Conservation (phyloP, 2,888 invertebrate genomes). For the Cryptosula pallasiana region DNA sequence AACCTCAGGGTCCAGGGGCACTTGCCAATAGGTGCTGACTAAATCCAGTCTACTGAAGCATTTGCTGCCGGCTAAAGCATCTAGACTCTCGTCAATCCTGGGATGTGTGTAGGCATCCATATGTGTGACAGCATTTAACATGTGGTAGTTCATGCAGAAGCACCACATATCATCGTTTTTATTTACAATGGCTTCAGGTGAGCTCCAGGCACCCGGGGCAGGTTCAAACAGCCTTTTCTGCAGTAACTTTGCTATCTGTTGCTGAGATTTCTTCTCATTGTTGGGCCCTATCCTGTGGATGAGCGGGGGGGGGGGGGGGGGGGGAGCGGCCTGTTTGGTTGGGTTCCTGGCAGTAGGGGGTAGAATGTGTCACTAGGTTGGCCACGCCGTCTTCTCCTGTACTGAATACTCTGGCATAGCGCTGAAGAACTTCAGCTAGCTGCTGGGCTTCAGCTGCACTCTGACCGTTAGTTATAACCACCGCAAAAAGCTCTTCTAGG, state of each 20-base stretch:
- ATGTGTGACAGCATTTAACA: conserved; percentile 24
- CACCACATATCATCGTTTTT: conserved; percentile 23
- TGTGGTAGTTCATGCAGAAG: conserved; percentile 26
- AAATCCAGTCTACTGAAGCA: conserved; percentile 32
- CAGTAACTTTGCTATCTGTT: background rate
- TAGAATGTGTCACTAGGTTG: background rate
- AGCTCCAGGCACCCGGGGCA: conserved; percentile 18
- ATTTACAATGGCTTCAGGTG: conserved; percentile 20
- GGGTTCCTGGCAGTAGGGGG: background rate
- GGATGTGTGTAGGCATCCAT: conserved; percentile 24
- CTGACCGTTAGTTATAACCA: too few species aligned
- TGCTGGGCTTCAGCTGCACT: too few species aligned
- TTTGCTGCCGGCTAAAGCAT: conserved; percentile 29
- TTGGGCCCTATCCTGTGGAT: background rate
- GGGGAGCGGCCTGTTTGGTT: background rate
- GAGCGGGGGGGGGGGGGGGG: too few species aligned
- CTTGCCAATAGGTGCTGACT: conserved; percentile 33
- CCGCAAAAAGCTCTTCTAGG: too few species aligned
- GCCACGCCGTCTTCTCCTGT: background rate
- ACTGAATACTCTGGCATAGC: background rate
- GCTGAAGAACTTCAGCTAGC: too few species aligned
- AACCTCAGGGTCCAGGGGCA: conserved; percentile 29
- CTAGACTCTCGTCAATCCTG: conserved; percentile 28
- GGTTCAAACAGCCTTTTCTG: background rate
- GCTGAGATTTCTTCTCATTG: background rate